These are phyloP conservation scores for Ditylenchus dipsaci DNA, from an alignment of 1,140 invertebrate genomes.

Conservation along the genomic window DNA sequence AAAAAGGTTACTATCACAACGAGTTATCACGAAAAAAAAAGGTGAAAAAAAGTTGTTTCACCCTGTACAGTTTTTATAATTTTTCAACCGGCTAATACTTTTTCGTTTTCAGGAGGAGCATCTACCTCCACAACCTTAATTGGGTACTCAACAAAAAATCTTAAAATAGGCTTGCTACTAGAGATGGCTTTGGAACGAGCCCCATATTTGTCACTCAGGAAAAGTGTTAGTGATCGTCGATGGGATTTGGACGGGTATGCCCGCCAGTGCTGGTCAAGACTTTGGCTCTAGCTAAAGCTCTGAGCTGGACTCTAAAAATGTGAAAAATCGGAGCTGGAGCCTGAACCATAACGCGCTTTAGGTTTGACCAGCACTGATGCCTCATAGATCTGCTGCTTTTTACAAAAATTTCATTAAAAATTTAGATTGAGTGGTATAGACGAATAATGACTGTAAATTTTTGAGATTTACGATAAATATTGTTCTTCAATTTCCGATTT, in stretches of 20 bases:
- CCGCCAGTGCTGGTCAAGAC: too few relatives aligned
- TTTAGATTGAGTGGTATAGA: constrained; percentile 26
- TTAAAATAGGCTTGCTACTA: constrained; percentile 17
- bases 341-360: too few relatives aligned
- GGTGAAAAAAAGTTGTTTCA: neutral
- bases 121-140: neutral
- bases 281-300: too few relatives aligned
- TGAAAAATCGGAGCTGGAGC: too few relatives aligned
- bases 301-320: too few relatives aligned
- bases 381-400: too few relatives aligned
- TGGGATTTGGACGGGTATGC: constrained; percentile 27
- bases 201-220: constrained; percentile 17
- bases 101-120: neutral
- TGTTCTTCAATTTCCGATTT: neutral
- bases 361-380: too few relatives aligned
- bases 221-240: constrained; percentile 16
- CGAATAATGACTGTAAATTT: constrained; percentile 21
- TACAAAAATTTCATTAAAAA: neutral
- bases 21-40: neutral
- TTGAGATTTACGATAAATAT: neutral
- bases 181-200: constrained; percentile 33
- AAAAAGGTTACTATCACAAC: too few relatives aligned
- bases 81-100: neutral
- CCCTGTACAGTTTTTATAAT: neutral
- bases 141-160: neutral